Evolutionary conservation across 2,888 invertebrate species (phyloP).

Genomic region (Flabesymbios commensalis): DNA sequence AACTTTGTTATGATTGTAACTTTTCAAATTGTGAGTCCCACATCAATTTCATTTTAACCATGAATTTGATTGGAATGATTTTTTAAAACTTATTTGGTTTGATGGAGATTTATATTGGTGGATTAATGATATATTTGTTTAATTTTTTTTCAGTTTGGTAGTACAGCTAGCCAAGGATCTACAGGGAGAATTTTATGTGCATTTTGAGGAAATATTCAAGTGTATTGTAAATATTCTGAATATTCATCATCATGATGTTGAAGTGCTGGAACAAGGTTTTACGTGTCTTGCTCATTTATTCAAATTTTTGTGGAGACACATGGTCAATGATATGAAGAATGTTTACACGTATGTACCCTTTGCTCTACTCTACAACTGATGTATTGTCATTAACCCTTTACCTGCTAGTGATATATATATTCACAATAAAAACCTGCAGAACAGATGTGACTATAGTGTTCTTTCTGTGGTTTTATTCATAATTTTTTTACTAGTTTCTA

Average conservation of each 20-base stretch:
- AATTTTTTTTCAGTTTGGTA: constrained; percentile 79
- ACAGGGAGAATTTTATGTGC: constrained; percentile 84
- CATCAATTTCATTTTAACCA: too few relatives aligned
- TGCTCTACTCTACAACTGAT: not conserved
- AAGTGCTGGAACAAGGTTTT: constrained; percentile 84
- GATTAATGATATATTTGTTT: too few relatives aligned
- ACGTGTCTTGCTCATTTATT: constrained; percentile 86
- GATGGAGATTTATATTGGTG: too few relatives aligned
- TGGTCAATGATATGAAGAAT: constrained; percentile 77
- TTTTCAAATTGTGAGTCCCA: too few relatives aligned
- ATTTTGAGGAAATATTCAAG: constrained; percentile 78
- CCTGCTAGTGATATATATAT: not conserved
- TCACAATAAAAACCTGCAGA: not conserved
- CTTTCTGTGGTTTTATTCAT: too few relatives aligned
- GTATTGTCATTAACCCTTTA: not conserved
- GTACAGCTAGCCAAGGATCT: constrained; percentile 86
- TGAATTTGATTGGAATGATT: too few relatives aligned
- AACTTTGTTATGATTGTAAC: too few relatives aligned
- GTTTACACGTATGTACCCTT: constrained; percentile 66
- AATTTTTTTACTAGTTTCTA: too few relatives aligned
- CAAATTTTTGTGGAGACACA: constrained; percentile 82
- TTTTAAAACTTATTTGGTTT: too few relatives aligned
- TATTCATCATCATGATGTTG: constrained; percentile 74
- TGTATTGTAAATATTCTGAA: constrained; percentile 72
- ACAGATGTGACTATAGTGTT: too few relatives aligned